Base-by-base conservation (phyloP, 2,888 invertebrate species). In the Hoplodrina ambigua region DNA sequence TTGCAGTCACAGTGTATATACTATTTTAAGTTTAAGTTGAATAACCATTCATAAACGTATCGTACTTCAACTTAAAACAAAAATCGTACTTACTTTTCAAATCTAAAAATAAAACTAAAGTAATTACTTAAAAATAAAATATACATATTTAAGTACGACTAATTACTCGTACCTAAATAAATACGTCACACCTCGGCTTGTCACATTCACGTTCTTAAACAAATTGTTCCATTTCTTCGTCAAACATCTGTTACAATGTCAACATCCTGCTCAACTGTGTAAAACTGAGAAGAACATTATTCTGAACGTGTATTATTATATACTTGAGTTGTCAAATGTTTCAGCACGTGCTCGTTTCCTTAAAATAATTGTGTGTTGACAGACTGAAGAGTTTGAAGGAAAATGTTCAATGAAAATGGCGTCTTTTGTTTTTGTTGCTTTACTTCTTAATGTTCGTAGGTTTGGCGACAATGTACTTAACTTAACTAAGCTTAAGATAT, bases 211-310 rank as follows among this genome's bases (percentile, higher is more conserved):
- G n/a, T 20, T n/a, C 30, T 10, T 10, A 30, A 25, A 58, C 20
- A 53, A 54, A 67, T 75, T 75, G 57, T 75, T 75, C 46, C 53
- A 41, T 67, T 75, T 58, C 58, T 68, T 68, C 75, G 17, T 41
- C 46, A 75, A 75, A 67, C 68, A 57, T 57, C 20, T 75, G 68
- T 50, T 33, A 68, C 75, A 75, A 58, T 33, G 68, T 68, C 69
- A 75, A 68, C 69, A 58, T 68, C 41, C 54, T 49, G 41, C 11
- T 58, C 19, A 75, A 20, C 46, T n/a, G n/a, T 75, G 46, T 68
- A 49, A 54, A 58, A 72, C 75, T 67, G 68, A 20, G 49, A 55
- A 10, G n/a, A 30, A n/a, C 25, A 56, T 72, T 56, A 75, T 59
- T 68, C 25, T 6, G 41, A 59, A 55, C 33, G 54, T n/a, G 33